Base-by-base conservation (phyloP, 2,888 invertebrate genomes). In the Drosophila hamatofila region DNA sequence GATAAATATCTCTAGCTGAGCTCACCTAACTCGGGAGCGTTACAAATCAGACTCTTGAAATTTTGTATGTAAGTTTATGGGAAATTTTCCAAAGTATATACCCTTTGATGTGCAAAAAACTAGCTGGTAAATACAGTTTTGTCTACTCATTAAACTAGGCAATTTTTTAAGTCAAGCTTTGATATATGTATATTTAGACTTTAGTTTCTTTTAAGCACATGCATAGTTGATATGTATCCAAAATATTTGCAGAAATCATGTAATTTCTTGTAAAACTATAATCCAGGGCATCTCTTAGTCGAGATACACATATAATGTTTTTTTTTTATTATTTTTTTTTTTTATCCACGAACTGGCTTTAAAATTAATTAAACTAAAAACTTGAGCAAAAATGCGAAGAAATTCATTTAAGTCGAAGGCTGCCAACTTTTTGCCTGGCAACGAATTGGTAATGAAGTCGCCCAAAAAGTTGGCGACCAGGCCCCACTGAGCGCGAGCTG, bases 291-390 rank as follows among this genome's bases (percentile, higher is more conserved):
- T 16, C 30, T 35, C 5, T 8, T 35, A 35, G 33, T 16, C 35
- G 23, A 16, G 33, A 5, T 23, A 35, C 21, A 16, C 12, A 5
- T 25, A 27, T 18, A 11, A 11, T 12, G 11, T 11, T 39, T 12
- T 8, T 14, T 42, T 0, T 16, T 25, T 65, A 27, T 33, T 9
- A 5, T 4, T 33, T 14, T 2, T 30, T 37, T 62, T 27, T 25
- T 60, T 48, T 63, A 46, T 51, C 35, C 56, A 41, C 42, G 49
- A 69, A 46, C 65, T 49, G 73, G 61, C 66, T 81, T 80, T 75
- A 83, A 82, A 83, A 86, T 83, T 82, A 83, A 82, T 82, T 82
- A 83, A 82, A 85, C 74, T 83, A 77, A 83, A 82, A 72, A 74
- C 65, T 78, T 76, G 60, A 14, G 64, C 49, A 72, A 74, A 81